phyloP scores from a whole-genome alignment of 2,797 vertebrate genomes.

The Craterocephalus amniculus region DNA sequence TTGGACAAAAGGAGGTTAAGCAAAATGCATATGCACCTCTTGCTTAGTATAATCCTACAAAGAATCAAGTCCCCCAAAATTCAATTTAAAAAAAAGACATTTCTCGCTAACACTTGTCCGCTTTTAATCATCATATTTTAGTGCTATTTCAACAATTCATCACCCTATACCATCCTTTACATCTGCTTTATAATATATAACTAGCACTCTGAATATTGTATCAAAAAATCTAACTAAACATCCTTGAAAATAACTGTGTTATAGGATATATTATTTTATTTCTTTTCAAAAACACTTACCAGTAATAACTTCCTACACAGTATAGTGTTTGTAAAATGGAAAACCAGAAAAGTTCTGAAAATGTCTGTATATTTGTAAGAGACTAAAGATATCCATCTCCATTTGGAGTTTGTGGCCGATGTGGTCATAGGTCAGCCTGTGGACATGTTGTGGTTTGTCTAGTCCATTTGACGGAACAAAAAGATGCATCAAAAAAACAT shows the following conservation, averaged over 20 bases:
- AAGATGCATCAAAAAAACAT: constrained; percentile 35
- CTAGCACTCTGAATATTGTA: background rate
- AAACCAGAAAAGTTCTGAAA: too few species aligned
- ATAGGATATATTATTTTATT: too few species aligned
- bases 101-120: background rate
- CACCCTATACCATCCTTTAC: background rate
- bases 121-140: background rate
- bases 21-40: background rate
- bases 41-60: background rate
- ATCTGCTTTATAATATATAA: background rate
- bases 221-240: background rate
- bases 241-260: background rate
- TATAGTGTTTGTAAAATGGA: too few species aligned
- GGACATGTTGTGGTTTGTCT: constrained; percentile 63
- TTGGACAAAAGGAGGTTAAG: background rate
- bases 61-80: background rate
- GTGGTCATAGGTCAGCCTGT: constrained; percentile 57
- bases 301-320: too few species aligned
- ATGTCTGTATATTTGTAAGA: too few species aligned
- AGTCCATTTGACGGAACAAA: constrained; percentile 51
- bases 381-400: background rate
- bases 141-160: background rate
- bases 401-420: constrained; percentile 23
- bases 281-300: too few species aligned
- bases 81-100: background rate